Percentiles rank a stretch among this genome's conserved stretches.
Conservation (phyloP, 2,888 invertebrate genomes). For the Prosopocoilus inquinatus region DNA sequence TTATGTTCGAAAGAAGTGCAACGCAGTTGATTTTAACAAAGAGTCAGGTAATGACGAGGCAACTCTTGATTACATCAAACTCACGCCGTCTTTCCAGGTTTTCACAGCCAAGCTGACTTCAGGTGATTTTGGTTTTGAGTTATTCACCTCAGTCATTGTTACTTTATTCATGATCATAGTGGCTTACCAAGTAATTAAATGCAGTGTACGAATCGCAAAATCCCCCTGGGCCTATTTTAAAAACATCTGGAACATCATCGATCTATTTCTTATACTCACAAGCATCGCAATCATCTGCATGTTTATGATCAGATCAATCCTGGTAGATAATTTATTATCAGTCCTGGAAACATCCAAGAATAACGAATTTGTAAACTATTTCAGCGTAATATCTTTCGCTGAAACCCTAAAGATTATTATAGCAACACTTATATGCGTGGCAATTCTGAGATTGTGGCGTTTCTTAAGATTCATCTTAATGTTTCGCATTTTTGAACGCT, state of each 20-base stretch:
- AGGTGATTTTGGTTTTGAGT: slow-evolving; percentile 18
- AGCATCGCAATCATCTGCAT: slow-evolving; percentile 3
- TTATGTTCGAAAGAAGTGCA: slow-evolving; percentile 26
- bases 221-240: slow-evolving; percentile 10
- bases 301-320: slow-evolving; percentile 5
- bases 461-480: slow-evolving; percentile 26
- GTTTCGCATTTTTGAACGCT: slow-evolving; percentile 29
- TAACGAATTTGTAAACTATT: slow-evolving; percentile 28
- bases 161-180: slow-evolving; percentile 20
- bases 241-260: slow-evolving; percentile 25
- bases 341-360: slow-evolving; percentile 23
- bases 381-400: slow-evolving; percentile 20
- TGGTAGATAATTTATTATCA: slow-evolving; percentile 22
- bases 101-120: slow-evolving; percentile 24
- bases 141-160: slow-evolving; percentile 17
- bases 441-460: slow-evolving; percentile 28
- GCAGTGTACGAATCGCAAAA: slow-evolving; percentile 4
- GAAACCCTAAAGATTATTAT: slow-evolving; percentile 21
- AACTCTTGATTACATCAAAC: no score
- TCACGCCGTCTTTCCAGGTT: slow-evolving; percentile 17
- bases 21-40: slow-evolving; percentile 1
- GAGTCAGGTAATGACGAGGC: no score
- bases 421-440: slow-evolving; percentile 24
- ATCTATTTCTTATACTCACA: slow-evolving; percentile 21
- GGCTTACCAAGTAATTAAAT: slow-evolving; percentile 15